A percentile compares a stretch with the other conserved stretches of the same genome.
These are phyloP conservation scores for Forpus xanthops DNA, from an alignment of 2,797 vertebrate genomes.

Conservation along the genomic window DNA sequence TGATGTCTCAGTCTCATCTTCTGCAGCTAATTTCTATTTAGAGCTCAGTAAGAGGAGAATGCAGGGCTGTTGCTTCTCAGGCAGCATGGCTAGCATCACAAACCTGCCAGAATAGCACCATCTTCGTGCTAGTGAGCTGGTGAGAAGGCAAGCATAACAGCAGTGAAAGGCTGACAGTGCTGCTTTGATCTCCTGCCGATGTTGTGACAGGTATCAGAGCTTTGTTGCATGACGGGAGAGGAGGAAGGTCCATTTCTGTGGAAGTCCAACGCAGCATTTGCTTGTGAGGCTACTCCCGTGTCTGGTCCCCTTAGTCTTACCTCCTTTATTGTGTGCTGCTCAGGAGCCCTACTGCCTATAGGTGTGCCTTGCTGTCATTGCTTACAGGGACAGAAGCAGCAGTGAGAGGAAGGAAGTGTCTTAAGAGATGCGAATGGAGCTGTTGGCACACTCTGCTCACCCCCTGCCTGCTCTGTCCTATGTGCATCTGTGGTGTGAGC, in stretches of 20 bases:
- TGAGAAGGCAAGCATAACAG: neutral
- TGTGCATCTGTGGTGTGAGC: neutral
- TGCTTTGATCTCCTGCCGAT: neutral
- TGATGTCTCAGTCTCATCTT: neutral
- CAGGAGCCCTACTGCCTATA: neutral
- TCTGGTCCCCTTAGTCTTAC: neutral
- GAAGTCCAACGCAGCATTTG: neutral
- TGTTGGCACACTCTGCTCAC: neutral
- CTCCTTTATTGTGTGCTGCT: neutral
- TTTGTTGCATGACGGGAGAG: neutral
- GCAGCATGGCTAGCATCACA: neutral
- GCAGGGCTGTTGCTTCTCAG: neutral
- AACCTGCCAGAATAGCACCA: neutral
- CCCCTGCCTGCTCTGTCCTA: neutral
- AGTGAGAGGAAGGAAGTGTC: neutral
- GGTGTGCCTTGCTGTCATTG: neutral
- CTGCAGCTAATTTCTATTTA: slow-evolving; percentile 4
- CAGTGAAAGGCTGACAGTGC: neutral
- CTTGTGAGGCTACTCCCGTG: neutral
- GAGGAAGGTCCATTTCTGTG: neutral
- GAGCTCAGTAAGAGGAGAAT: neutral
- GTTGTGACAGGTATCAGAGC: neutral
- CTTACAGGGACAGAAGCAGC: neutral
- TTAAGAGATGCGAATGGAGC: neutral
- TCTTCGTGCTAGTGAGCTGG: neutral